phyloP scores from a whole-genome alignment of 2,113 vertebrate species.

The Myocastor coypus region DNA sequence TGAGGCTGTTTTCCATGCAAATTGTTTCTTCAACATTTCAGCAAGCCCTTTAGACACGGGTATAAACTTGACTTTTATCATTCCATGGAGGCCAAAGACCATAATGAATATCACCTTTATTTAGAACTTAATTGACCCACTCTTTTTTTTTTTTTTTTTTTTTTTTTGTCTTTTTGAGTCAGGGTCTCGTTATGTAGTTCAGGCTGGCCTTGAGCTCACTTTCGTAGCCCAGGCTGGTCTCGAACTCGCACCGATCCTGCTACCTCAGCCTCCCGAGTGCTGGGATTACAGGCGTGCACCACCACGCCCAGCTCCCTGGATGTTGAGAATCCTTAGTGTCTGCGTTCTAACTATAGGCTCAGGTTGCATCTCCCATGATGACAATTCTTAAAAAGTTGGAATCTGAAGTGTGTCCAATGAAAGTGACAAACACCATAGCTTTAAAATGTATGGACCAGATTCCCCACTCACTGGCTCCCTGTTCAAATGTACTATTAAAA shows the following conservation, averaged over 20 bases:
- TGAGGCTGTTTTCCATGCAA: not conserved
- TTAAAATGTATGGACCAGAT: not conserved
- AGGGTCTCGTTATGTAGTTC: no score
- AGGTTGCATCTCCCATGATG: not conserved
- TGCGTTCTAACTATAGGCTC: not conserved
- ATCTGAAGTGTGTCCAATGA: not conserved
- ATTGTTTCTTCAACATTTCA: not conserved
- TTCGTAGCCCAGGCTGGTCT: no score
- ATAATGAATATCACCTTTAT: not conserved
- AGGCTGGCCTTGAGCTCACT: no score
- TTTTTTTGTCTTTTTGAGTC: no score
- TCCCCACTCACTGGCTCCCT: not conserved
- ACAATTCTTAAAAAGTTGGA: not conserved
- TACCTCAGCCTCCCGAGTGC: no score
- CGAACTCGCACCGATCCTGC: no score
- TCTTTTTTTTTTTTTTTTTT: no score
- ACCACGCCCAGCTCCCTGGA: no score
- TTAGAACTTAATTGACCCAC: not conserved
- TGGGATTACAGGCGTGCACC: no score
- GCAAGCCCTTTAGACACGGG: not conserved
- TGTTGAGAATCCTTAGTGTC: not conserved
- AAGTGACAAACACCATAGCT: not conserved
- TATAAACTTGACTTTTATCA: not conserved
- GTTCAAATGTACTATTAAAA: not conserved
- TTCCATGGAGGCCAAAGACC: not conserved